These are phyloP conservation scores for Suncus etruscus DNA, from an alignment of 2,113 vertebrate genomes.

Conservation along the genomic window DNA sequence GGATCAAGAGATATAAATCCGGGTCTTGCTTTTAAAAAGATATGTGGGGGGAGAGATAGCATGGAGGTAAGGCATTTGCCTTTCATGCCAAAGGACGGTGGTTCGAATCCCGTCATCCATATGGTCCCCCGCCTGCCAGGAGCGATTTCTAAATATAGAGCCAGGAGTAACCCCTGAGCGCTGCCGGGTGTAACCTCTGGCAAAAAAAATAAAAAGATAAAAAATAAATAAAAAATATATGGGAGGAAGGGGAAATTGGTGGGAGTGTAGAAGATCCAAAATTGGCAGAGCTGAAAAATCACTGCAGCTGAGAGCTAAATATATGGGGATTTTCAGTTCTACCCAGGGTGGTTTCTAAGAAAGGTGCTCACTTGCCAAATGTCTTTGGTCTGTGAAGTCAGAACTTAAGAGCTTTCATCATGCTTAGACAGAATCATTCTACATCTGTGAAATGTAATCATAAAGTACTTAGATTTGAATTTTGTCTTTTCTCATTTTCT, in stretches of 20 bases:
- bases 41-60: no score
- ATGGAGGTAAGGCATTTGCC: no score
- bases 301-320: not conserved
- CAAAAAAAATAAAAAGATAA: no score
- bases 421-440: not conserved
- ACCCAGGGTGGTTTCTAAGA: not conserved
- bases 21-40: not conserved
- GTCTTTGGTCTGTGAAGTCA: not conserved
- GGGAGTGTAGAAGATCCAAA: not conserved
- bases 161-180: no score
- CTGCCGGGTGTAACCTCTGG: no score
- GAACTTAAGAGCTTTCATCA: not conserved
- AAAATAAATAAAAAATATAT: not conserved
- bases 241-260: not conserved
- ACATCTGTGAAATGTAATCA: not conserved
- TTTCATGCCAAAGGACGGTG: no score
- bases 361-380: not conserved
- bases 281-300: not conserved
- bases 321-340: no score
- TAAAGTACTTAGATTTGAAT: constrained; percentile 37
- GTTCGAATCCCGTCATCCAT: no score
- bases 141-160: no score
- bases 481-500: constrained; percentile 39
- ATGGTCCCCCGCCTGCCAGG: no score
- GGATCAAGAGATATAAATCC: not conserved